These are phyloP conservation scores for Sphaeramia orbicularis DNA, from an alignment of 2,797 vertebrate genomes.

Conservation along the genomic window DNA sequence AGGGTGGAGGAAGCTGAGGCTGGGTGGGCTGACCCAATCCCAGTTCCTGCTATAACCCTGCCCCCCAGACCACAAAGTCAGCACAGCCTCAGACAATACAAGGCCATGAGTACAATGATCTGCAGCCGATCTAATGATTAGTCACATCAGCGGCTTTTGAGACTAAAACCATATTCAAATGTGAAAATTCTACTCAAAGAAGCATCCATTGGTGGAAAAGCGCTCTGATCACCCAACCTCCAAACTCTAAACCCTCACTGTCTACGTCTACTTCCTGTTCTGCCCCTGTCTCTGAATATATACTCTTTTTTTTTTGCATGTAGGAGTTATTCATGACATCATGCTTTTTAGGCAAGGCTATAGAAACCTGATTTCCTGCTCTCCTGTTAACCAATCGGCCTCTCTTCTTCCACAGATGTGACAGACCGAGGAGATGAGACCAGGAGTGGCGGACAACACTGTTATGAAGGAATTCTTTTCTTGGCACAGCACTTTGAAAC, in stretches of 20 bases:
- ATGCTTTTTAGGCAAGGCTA: not conserved
- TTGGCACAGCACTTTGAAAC: slow-evolving; percentile 93
- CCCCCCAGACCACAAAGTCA: not conserved
- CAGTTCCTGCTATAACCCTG: not conserved
- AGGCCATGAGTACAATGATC: not conserved
- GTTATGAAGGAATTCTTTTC: slow-evolving; percentile 90
- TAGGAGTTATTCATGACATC: not conserved
- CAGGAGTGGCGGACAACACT: slow-evolving; percentile 79
- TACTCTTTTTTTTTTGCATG: slow-evolving; percentile 10
- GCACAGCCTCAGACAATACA: not conserved
- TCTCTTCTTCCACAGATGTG: slow-evolving; percentile 87
- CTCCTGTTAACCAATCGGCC: slow-evolving; percentile 30
- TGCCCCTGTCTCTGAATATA: not conserved
- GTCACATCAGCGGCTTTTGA: not conserved
- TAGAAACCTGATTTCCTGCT: slow-evolving; percentile 1
- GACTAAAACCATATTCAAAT: not conserved
- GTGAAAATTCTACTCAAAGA: not conserved
- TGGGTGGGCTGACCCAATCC: not conserved
- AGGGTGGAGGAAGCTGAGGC: not conserved
- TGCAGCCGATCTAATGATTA: not conserved
- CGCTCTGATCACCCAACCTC: not conserved
- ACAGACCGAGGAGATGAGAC: slow-evolving; percentile 94
- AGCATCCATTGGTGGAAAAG: not conserved
- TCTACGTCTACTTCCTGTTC: slow-evolving; percentile 1
- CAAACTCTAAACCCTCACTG: not conserved